Evolutionary conservation across 2,888 invertebrate genomes (phyloP), one percentile per base, ranked within the genome.

Genomic region (Germaria angustata): DNA sequence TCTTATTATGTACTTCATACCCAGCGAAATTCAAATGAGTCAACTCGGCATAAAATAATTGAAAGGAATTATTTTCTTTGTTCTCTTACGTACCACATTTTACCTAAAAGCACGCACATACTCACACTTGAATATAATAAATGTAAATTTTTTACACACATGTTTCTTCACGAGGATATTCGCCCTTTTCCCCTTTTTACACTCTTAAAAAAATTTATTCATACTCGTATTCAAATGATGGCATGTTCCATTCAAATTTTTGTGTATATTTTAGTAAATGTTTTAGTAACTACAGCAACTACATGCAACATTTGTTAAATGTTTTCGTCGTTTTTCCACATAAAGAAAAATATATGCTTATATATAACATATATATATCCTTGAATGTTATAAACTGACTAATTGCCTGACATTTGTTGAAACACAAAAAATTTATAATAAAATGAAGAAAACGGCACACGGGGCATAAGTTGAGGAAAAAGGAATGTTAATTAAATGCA

Each of bases 371-470:
- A 9, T 9, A 15, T 15, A 36, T 65, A 79, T 79, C 79, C 79
- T 79, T 79, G 79, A 79, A 66, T 66, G 72, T 59, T 66, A 51
- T 57, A 79, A 65, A 78, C 81, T 68, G 73, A 78, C 81, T 81
- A 81, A 81, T 81, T 81, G 81, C 63, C 73, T 78, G 78, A 78
- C 81, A 81, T 81, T 78, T 73, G 68, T 51, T 71, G 36, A 59
- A 72, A 53, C 13, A 36, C 24, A 24, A 17, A 15, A 63, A 49
- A 63, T 7, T 39, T 8, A 15, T 13, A 51, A 32, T 24, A n/a
- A 63, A 36, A 51, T 32, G 22, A 59, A 75, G 44, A 65, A 75
- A 44, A 34, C 13, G 32, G 24, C n/a, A 15, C n/a, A 41, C n/a
- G 32, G 32, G 6, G 36, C 22, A 34, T 9, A 24, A 7, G 34